phyloP scores from a whole-genome alignment of 1,140 invertebrate genomes.

The Portunus trituberculatus region DNA sequence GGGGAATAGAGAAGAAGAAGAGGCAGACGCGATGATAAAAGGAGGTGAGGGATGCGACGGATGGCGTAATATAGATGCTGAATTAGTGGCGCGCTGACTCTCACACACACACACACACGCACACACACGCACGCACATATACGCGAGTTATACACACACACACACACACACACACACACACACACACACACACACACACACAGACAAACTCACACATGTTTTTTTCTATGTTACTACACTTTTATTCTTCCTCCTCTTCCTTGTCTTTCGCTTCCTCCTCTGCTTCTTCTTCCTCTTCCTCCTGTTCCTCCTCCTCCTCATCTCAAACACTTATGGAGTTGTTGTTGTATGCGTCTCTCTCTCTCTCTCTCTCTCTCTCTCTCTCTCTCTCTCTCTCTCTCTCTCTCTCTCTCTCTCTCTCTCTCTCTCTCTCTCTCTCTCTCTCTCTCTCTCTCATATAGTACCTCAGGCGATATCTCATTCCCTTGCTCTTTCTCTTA shows the following conservation, averaged over 20 bases:
- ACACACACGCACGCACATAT: conserved; percentile 36
- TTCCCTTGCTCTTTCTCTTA: not conserved
- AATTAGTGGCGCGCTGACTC: not conserved
- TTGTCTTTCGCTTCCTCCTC: not conserved
- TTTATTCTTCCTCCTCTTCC: not conserved
- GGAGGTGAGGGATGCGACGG: not conserved
- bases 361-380: conserved; percentile 29
- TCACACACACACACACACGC: not conserved
- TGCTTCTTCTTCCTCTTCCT: not conserved
- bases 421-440: not conserved
- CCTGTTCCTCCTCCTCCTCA: not conserved
- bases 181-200: not conserved
- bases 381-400: not conserved
- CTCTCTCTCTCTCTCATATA: not conserved
- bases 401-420: not conserved
- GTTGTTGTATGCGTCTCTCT: not conserved
- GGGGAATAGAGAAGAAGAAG: not conserved
- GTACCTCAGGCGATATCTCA: no score
- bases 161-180: conserved; percentile 43
- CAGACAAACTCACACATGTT: not conserved
- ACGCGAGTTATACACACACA: not conserved
- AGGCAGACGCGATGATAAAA: not conserved
- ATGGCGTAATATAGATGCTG: not conserved
- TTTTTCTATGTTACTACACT: no score
- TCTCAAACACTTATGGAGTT: no score